These are phyloP conservation scores for Tapirus terrestris DNA, from an alignment of 2,113 vertebrate genomes.

Conservation along the genomic window DNA sequence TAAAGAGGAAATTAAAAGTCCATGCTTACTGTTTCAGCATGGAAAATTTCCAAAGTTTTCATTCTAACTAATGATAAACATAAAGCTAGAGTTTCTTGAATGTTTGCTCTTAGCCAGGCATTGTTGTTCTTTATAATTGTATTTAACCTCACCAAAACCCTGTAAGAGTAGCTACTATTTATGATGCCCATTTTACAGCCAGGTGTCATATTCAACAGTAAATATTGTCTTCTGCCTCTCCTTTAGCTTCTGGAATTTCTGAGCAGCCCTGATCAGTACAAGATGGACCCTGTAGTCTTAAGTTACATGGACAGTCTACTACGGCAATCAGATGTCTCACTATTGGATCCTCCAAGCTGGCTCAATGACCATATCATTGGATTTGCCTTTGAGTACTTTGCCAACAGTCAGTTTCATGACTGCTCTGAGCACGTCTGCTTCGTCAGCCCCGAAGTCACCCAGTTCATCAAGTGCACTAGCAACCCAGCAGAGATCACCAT, in stretches of 20 bases:
- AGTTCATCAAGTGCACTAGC: conserved; percentile 96
- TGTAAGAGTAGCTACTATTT: conserved; percentile 28
- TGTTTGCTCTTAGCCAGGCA: not conserved
- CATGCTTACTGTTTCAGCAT: conserved; percentile 30
- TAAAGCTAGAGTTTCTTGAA: not conserved
- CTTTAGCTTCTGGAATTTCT: conserved; percentile 73
- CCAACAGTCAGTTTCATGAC: conserved; percentile 89
- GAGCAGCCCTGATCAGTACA: not conserved
- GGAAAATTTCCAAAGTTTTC: conserved; percentile 36
- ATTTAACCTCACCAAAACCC: conserved; percentile 17
- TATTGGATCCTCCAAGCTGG: conserved; percentile 96
- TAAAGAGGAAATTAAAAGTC: conserved; percentile 36
- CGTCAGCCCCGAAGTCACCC: conserved; percentile 96
- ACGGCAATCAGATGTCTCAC: conserved; percentile 92
- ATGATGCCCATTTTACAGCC: not conserved
- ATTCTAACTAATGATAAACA: conserved; percentile 34
- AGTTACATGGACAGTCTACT: conserved; percentile 97
- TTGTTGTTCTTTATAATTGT: conserved; percentile 24
- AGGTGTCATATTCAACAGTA: not conserved
- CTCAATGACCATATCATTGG: conserved; percentile 97
- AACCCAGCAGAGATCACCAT: conserved; percentile 91
- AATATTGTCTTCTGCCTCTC: conserved; percentile 60
- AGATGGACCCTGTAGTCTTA: conserved; percentile 96
- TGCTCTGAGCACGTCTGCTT: conserved; percentile 88
- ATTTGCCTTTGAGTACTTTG: conserved; percentile 97